A percentile compares a stretch with the other conserved stretches of the same genome.
These are phyloP conservation scores for Xestia rhomboidea DNA, from an alignment of 2,888 invertebrate species.

Conservation along the genomic window DNA sequence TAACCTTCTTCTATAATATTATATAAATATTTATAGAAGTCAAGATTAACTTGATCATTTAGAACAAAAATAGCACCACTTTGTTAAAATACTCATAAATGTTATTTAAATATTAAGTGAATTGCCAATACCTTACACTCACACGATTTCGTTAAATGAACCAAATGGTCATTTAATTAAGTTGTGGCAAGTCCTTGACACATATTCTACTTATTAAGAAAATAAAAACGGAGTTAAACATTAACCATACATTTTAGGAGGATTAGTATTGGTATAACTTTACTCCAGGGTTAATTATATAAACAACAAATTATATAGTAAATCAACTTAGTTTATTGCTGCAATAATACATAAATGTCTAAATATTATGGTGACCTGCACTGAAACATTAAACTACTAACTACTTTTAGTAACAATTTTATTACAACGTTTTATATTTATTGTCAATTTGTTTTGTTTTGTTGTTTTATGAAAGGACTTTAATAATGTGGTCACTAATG, in stretches of 20 bases:
- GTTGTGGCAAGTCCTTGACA: neutral
- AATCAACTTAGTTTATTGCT: conserved; percentile 32
- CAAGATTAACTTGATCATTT: neutral
- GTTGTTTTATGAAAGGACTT: neutral
- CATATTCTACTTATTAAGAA: neutral
- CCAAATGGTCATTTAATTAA: too few species aligned
- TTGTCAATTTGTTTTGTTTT: neutral
- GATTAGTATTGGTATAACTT: neutral
- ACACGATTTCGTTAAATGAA: neutral
- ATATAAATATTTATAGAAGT: neutral
- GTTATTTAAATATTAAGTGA: neutral
- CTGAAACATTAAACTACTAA: conserved; percentile 2
- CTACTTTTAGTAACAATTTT: neutral
- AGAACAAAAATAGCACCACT: neutral
- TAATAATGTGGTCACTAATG: neutral
- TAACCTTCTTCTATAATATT: neutral
- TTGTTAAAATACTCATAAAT: neutral
- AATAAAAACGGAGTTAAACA: neutral
- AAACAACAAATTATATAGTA: neutral
- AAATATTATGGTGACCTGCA: conserved; percentile 21
- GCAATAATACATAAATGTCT: conserved; percentile 4
- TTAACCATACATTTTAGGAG: neutral
- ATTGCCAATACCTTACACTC: neutral
- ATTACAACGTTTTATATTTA: neutral
- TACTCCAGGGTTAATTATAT: neutral